Evolutionary conservation across 2,888 invertebrate genomes (phyloP), one percentile per base, ranked within the genome.

Genomic region (Mylabris sibirica): DNA sequence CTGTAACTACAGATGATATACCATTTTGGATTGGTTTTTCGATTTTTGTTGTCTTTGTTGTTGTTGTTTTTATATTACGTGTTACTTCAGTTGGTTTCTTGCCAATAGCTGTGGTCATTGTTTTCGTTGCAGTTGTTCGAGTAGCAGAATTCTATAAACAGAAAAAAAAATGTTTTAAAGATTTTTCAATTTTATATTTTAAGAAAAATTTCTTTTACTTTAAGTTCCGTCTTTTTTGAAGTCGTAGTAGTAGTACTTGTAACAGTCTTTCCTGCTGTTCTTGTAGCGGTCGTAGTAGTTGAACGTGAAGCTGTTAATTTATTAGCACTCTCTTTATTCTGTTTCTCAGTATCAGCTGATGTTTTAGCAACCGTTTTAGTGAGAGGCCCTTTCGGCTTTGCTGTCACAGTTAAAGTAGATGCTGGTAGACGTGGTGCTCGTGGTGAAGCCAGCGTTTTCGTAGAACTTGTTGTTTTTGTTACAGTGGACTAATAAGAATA

Each of bases 271-370:
- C 73, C 67, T 1, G 75, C 65, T 2, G 76, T 64, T 12, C 78
- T 68, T 6, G 77, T 75, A 4, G 77, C 75, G 17, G 72, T 74
- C 3, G 76, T 76, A 22, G 76, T 76, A 24, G 83, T 76, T 20
- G 83, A 81, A 41, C 78, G 72, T 34, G 79, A 76, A 9, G 81
- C 81, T 14, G 80, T 81, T 78, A 91, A 87, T 79, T 91, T 92
- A 82, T 91, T 92, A 63, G 90, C 90, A 76, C 90, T 89, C 74
- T 92, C 92, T 83, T 92, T 92, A 73, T 87, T 89, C 78, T 90
- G 90, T 77, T 92, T 92, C 66, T 85, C 84, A 1, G 82, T 77
- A 66, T 84, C 82, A 12, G 83, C 76, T 6, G 77, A 74, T 71
- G 80, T 80, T 41, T 79, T 75, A 11, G 78, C 72, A 8, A 73